phyloP scores from a whole-genome alignment of 37 sponge, comb jelly and placozoan species.

The Tethya wilhelma region DNA sequence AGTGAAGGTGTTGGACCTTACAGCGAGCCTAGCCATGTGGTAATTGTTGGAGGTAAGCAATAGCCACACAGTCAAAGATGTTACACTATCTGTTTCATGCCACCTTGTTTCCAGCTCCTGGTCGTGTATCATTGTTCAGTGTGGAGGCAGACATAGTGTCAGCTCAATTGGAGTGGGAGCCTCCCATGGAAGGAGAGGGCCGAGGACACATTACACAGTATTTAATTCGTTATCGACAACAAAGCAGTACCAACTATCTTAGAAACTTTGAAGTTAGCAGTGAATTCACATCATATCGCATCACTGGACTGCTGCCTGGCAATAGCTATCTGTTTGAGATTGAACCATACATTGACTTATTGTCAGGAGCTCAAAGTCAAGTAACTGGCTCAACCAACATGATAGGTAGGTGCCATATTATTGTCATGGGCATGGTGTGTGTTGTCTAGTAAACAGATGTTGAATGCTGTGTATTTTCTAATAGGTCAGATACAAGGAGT shows the following conservation, averaged over 20 bases:
- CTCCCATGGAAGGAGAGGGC: slow-evolving; percentile 1
- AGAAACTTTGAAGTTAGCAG: neutral
- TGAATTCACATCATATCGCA: neutral
- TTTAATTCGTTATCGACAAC: slow-evolving; percentile 2
- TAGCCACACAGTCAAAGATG: too few species aligned
- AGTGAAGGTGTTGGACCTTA: slow-evolving; percentile 6
- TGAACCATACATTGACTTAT: neutral
- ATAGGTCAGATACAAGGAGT: slow-evolving; percentile 26
- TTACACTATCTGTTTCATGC: too few species aligned
- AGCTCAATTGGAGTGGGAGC: slow-evolving; percentile 23
- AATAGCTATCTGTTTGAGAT: neutral
- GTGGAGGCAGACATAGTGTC: slow-evolving; percentile 29
- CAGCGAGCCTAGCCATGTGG: neutral
- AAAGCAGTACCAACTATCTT: neutral
- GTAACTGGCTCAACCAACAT: neutral
- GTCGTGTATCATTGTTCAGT: neutral
- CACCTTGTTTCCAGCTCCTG: slow-evolving; percentile 24
- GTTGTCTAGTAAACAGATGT: too few species aligned
- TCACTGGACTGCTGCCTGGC: slow-evolving; percentile 15
- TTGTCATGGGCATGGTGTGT: neutral
- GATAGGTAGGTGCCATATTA: slow-evolving; percentile 9
- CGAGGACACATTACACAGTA: slow-evolving; percentile 24
- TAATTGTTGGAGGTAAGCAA: slow-evolving; percentile 38
- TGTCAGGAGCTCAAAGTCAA: neutral
- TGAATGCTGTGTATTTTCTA: too few species aligned